Conservation (phyloP, 2,888 invertebrate species). For the Prosopocoilus inquinatus region DNA sequence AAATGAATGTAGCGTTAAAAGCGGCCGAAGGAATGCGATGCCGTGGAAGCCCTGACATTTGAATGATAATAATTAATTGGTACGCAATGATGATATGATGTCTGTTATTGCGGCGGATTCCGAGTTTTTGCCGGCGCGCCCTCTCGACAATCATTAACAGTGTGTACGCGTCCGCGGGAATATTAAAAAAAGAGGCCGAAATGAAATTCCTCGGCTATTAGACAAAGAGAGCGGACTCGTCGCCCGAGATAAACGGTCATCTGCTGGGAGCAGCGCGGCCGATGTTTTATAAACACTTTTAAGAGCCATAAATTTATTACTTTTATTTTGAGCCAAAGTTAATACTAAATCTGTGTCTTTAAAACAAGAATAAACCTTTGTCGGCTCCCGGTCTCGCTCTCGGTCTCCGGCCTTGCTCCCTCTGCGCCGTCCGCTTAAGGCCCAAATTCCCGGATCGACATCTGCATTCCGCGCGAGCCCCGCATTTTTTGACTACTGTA, state of each 20-base stretch:
- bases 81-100: conserved; percentile 4
- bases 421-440: conserved; percentile 31
- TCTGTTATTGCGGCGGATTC: conserved; percentile 1
- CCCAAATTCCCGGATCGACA: conserved; percentile 32
- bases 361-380: conserved; percentile 45
- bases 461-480: conserved; percentile 39
- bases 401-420: conserved; percentile 15
- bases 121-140: conserved; percentile 1
- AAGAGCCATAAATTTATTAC: conserved; percentile 48
- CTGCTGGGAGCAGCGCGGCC: conserved; percentile 6
- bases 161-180: conserved; percentile 5
- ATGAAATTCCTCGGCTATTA: conserved; percentile 10
- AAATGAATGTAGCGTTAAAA: too few species aligned
- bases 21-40: too few species aligned
- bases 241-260: conserved; percentile 3
- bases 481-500: conserved; percentile 51
- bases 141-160: conserved; percentile 5
- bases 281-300: conserved; percentile 50
- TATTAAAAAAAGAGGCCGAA: conserved; percentile 12
- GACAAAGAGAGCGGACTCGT: not conserved
- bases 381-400: conserved; percentile 40
- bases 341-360: conserved; percentile 51
- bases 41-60: not conserved
- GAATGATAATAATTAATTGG: conserved; percentile 10
- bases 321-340: conserved; percentile 47